Base-by-base conservation (phyloP, 2,797 vertebrate species). In the Percopsis omiscomaycus region DNA sequence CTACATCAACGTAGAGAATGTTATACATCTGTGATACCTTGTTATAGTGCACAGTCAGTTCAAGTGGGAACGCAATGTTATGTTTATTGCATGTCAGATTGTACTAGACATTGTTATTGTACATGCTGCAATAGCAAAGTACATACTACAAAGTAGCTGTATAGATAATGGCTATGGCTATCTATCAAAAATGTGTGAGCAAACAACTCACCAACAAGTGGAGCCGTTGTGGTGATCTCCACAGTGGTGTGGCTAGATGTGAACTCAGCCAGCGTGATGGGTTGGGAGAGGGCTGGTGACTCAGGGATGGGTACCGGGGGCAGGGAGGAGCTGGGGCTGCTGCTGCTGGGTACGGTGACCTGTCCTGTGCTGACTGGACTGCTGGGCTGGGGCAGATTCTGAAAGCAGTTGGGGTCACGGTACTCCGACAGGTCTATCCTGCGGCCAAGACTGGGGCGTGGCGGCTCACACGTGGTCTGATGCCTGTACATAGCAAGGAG, bases 371-470 rank as follows among this genome's bases (percentile, higher is more conserved):
- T 78, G 65, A 84, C 55, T 0, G 61, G 91, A 64, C 89, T 91
- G 56, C 82, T 84, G 47, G 91, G 90, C 27, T 86, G 86, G 70
- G 77, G 92, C 61, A 89, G 87, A 55, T 91, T 92, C 77, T 91
- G 92, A 75, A 90, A 55, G 49, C 90, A 87, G 73, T 89, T 90
- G 0, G 89, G 92, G 48, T 99, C 95, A 5, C 77, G 89, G 79
- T 99, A 98, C 69, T 95, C 94, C 0, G 95, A 94, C 56, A 99
- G 88, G 83, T 98, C 95, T 2, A 99, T 92, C 69, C 94, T 93
- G 75, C 89, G 94, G 8, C 97, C 97, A 1, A 98, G 91, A 60
- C 96, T 96, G 4, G 94, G 95, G 2, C 92, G 93, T 12, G 96
- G 95, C 0, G 93, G 94, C 66, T 98, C 94, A 5, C 95, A 96